Conservation (phyloP, 2,797 vertebrate genomes). For the Anomalospiza imberbis region DNA sequence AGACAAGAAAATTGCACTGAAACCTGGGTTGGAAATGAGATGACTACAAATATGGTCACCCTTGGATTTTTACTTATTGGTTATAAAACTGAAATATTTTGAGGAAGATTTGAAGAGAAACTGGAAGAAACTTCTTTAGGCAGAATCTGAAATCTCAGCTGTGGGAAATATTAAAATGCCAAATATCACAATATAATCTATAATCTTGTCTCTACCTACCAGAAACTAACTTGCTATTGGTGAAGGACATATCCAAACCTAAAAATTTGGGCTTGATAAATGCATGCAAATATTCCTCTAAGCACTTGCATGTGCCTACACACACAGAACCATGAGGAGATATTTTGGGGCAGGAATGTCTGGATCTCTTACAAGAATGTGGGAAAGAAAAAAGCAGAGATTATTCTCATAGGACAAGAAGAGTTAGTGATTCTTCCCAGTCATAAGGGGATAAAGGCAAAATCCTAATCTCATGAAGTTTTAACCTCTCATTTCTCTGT, state of each 20-base stretch:
- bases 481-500: neutral
- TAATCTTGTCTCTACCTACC: neutral
- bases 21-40: neutral
- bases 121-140: neutral
- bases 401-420: neutral
- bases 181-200: neutral
- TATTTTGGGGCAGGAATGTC: neutral
- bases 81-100: neutral
- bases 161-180: neutral
- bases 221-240: neutral
- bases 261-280: neutral
- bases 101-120: neutral
- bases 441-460: neutral
- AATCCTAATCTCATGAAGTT: neutral
- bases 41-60: conserved; percentile 13
- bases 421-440: neutral
- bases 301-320: accelerated
- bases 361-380: neutral
- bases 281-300: neutral
- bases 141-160: neutral
- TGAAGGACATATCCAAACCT: neutral
- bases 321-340: neutral
- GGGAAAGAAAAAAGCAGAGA: neutral
- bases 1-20: conserved; percentile 15
- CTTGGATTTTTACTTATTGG: neutral